Evolutionary conservation across 2,113 vertebrate genomes (phyloP), one percentile per base, ranked within the genome.

Genomic region (Limanda limanda): DNA sequence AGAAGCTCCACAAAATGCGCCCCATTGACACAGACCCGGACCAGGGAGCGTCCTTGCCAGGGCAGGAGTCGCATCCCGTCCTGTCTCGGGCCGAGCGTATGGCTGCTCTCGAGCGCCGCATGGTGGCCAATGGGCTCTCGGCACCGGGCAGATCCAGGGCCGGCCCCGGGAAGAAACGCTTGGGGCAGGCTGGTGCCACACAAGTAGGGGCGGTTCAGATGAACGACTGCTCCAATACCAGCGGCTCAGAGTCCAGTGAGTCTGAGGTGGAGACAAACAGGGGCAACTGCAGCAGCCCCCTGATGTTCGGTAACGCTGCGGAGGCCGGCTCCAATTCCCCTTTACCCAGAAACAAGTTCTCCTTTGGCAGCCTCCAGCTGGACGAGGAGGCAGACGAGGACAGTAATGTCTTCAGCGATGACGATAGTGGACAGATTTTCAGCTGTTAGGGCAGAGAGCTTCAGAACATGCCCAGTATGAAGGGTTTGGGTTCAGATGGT

Each of bases 231-330:
- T 95, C 94, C 61, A 95, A 93, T 51, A 96, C 96, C 81, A 97
- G 97, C 2, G 96, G 95, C 2, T 95, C 96, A 0, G 97, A 98
- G 80, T 97, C 97, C 20, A 97, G 96, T 0, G 97, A 98, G 90
- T 98, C 97, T 0, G 97, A 98, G 85, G 91, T 94, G 0, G 97
- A 97, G 58, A 71, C 90, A 56, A 84, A 88, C 59, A 55, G 37
- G 54, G 86, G 31, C 27, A 92, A 90, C 76, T 84, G 95, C 21
- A 91, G 92, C 72, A 89, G 90, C 85, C 93, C 94, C 4, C 81
- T 94, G 23, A 79, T 83, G 10, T 94, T 92, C 20, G 86, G 91
- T n/a, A 94, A 95, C 62, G 90, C 94, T 0, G 76, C 87, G 0
- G 95, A 93, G 42, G 87, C 90, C 17, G 93, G 92, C 37, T 85